Conservation (phyloP, 2,888 invertebrate species). For the Sesia bembeciformis region DNA sequence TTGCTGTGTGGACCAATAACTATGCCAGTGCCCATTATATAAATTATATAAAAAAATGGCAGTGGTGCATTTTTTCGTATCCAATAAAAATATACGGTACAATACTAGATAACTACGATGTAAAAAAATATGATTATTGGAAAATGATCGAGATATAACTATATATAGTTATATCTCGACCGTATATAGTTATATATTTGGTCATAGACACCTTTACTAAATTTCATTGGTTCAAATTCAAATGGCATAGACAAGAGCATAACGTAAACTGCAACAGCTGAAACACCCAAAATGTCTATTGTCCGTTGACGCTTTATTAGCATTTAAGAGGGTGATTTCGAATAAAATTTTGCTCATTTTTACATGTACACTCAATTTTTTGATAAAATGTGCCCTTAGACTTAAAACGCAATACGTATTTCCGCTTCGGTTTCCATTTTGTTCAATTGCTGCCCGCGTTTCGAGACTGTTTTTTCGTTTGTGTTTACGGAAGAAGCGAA, state of each 20-base stretch:
- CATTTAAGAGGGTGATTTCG: conserved; percentile 53
- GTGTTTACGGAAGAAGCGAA: conserved; percentile 54
- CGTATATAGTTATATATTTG: too few species aligned
- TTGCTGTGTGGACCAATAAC: too few species aligned
- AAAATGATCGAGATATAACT: too few species aligned
- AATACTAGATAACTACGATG: too few species aligned
- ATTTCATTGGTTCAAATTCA: conserved; percentile 48
- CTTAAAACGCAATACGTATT: conserved; percentile 17
- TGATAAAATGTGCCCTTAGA: conserved; percentile 39
- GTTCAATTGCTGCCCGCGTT: conserved; percentile 19
- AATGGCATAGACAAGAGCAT: conserved; percentile 50
- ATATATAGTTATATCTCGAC: too few species aligned
- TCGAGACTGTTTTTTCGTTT: conserved; percentile 31
- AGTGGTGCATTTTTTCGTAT: too few species aligned
- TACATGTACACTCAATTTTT: conserved; percentile 34
- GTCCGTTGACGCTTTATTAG: conserved; percentile 58
- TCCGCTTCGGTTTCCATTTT: conserved; percentile 33
- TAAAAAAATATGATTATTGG: too few species aligned
- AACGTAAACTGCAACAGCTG: conserved; percentile 65
- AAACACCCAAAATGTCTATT: conserved; percentile 57
- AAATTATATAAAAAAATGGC: too few species aligned
- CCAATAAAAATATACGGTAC: too few species aligned
- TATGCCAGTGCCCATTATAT: too few species aligned
- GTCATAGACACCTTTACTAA: background rate
- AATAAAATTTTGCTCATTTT: conserved; percentile 24